A percentile compares a stretch with the other conserved stretches of the same genome.
phyloP scores from a whole-genome alignment of 2,888 invertebrate species.

The Gnatocerus cornutus region DNA sequence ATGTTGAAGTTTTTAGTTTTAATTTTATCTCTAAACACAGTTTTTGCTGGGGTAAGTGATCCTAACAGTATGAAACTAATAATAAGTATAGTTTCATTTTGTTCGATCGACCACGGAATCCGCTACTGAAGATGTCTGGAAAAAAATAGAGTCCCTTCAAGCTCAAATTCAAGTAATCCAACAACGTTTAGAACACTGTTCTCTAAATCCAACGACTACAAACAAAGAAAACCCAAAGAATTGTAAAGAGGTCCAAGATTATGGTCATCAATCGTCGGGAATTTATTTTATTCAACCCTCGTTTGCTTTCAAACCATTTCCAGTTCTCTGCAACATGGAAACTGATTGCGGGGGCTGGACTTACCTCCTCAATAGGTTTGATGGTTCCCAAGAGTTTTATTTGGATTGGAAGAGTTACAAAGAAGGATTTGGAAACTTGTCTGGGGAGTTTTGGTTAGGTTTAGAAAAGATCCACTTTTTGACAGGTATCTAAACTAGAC shows the following conservation, averaged over 20 bases:
- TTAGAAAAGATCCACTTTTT: slow-evolving; percentile 77
- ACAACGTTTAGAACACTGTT: no score
- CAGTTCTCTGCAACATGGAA: slow-evolving; percentile 78
- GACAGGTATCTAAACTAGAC: slow-evolving; percentile 72
- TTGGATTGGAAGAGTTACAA: slow-evolving; percentile 80
- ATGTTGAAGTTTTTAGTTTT: no score
- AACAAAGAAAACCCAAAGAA: neutral
- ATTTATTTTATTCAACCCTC: slow-evolving; percentile 78
- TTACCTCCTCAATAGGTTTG: slow-evolving; percentile 78
- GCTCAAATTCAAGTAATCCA: no score
- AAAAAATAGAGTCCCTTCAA: no score
- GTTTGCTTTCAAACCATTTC: slow-evolving; percentile 74
- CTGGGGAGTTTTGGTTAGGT: slow-evolving; percentile 82
- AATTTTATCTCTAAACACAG: no score
- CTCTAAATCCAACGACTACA: no score
- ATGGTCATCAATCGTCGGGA: slow-evolving; percentile 74
- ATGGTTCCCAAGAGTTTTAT: slow-evolving; percentile 80
- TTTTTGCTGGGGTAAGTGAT: no score
- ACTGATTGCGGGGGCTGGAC: slow-evolving; percentile 82
- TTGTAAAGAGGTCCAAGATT: slow-evolving; percentile 74
- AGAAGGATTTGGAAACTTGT: slow-evolving; percentile 81
- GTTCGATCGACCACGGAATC: no score
- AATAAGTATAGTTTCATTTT: no score
- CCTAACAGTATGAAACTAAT: no score
- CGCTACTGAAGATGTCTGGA: no score